Evolutionary conservation across 2,888 invertebrate species (phyloP), one percentile per base, ranked within the genome.

Genomic region (Dioctria rufipes): DNA sequence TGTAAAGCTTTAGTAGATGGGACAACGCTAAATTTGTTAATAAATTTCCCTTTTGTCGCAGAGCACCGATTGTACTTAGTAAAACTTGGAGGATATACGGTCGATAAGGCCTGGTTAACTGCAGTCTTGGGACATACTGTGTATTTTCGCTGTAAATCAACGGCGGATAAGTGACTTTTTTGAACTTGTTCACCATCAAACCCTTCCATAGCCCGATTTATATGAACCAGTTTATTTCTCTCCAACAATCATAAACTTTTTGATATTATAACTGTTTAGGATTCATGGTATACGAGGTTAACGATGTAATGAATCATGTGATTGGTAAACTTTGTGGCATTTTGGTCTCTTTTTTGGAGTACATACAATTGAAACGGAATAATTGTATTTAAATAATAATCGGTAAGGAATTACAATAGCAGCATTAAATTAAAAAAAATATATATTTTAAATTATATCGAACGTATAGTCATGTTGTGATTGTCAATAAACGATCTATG

Each of bases 71-170:
- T 69, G 69, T 51, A 69, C 69, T 51, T 69, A 69, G 69, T 69
- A 51, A 51, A 69, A 69, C 51, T 69, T 49, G 25, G 51, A 39
- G 51, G 49, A 69, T 51, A 67, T 69, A 69, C 51, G 69, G 69
- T 69, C 69, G 69, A 69, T 69, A 69, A 43, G 69, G 51, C 25
- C 51, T 69, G 69, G 69, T 69, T 69, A 69, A 69, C 69, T 69
- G 69, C 51, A 69, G 69, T 69, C 69, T 51, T 51, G 69, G 69
- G 51, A 69, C 25, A 69, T 37, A 51, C 3, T 49, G 11, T 25
- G 51, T 25, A 69, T 37, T 69, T 51, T 9, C 6, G 69, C 51
- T 3, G 37, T 51, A 69, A 69, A 69, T 69, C 51, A 51, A 9
- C 8, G 25, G 2, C 25, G 9, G 37, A 46, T 39, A 49, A 51